Percentiles rank a stretch among this genome's conserved stretches.
These are phyloP conservation scores for Punctoribates punctum DNA, from an alignment of 2,888 invertebrate species.

Conservation along the genomic window DNA sequence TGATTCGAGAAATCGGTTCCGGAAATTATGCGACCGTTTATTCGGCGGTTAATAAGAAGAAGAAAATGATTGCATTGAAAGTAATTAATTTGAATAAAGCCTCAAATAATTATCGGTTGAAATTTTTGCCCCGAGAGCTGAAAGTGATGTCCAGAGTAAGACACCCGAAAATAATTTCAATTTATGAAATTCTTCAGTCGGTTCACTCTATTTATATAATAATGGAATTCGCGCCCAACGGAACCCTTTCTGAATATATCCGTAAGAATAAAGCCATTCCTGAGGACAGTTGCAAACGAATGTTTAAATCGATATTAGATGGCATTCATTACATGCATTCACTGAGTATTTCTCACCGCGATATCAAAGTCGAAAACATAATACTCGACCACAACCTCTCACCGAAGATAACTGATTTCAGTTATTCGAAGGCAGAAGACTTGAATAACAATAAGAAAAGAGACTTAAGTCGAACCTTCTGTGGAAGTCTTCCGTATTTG, in stretches of 20 bases:
- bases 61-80: slow-evolving; percentile 10
- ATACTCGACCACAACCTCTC: slow-evolving; percentile 15
- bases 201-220: background rate
- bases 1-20: slow-evolving; percentile 6
- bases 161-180: slow-evolving; percentile 8
- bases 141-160: slow-evolving; percentile 12
- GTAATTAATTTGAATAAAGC: slow-evolving; percentile 15
- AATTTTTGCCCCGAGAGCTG: slow-evolving; percentile 13
- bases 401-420: slow-evolving; percentile 15
- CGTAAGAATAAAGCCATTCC: background rate
- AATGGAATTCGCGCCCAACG: slow-evolving; percentile 11
- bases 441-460: background rate
- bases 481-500: slow-evolving; percentile 24
- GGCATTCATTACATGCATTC: slow-evolving; percentile 24
- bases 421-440: slow-evolving; percentile 16
- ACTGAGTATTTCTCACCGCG: background rate
- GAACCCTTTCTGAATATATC: background rate
- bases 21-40: slow-evolving; percentile 28
- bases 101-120: background rate
- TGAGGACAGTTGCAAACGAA: background rate
- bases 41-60: background rate
- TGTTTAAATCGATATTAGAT: background rate
- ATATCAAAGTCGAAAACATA: slow-evolving; percentile 22
- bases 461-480: slow-evolving; percentile 7
- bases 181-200: slow-evolving; percentile 28